phyloP scores from a whole-genome alignment of 1,140 invertebrate genomes.

The Dreissena polymorpha region DNA sequence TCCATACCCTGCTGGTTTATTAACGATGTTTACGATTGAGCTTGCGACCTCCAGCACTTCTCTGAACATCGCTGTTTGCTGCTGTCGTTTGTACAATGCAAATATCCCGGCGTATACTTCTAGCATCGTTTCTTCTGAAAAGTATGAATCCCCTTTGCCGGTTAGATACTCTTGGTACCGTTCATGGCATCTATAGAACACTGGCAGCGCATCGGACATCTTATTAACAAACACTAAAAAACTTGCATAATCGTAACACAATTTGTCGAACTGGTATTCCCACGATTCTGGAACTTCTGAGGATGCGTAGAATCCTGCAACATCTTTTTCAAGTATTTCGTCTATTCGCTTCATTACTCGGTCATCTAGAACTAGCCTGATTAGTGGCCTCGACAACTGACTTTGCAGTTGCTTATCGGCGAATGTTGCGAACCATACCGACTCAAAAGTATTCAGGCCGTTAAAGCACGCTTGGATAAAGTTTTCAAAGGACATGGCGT shows the following conservation, averaged over 20 bases:
- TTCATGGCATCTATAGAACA: conserved; percentile 10
- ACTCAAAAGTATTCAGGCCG: not conserved
- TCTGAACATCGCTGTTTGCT: not conserved
- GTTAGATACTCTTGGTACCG: not conserved
- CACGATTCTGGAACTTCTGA: conserved; percentile 12
- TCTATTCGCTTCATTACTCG: not conserved
- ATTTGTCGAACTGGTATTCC: not conserved
- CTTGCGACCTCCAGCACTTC: not conserved
- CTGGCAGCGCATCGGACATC: conserved; percentile 8
- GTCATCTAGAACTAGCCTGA: conserved; percentile 14
- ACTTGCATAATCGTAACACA: conserved; percentile 12
- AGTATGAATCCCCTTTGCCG: not conserved
- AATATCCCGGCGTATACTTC: not conserved
- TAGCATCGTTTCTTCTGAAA: not conserved
- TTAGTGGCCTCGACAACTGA: conserved; percentile 25
- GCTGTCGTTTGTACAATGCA: not conserved
- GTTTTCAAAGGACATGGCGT: conserved; percentile 23
- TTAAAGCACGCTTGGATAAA: conserved; percentile 28
- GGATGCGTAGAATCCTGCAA: conserved; percentile 9
- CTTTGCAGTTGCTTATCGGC: conserved; percentile 30
- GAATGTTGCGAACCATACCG: conserved; percentile 31
- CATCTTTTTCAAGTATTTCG: conserved; percentile 6
- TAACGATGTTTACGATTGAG: not conserved
- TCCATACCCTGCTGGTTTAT: not conserved
- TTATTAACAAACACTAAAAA: conserved; percentile 17